phyloP scores from a whole-genome alignment of 2,113 vertebrate species.

The Melanocharis versteri region DNA sequence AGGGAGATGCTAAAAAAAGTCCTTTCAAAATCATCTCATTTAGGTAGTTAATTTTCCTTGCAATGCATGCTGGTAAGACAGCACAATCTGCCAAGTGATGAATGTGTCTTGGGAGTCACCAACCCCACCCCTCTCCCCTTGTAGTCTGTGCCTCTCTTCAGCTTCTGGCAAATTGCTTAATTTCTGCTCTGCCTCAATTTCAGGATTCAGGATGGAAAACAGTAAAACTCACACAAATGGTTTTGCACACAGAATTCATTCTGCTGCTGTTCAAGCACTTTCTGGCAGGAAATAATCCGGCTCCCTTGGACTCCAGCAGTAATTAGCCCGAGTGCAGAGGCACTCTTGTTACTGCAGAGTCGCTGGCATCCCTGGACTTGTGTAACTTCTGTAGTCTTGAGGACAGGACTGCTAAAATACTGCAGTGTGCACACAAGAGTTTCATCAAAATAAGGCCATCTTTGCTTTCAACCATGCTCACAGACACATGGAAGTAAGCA shows the following conservation, averaged over 20 bases:
- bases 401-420: neutral
- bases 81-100: neutral
- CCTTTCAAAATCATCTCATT: neutral
- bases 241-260: neutral
- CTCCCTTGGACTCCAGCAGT: neutral
- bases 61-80: neutral
- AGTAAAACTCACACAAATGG: neutral
- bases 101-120: neutral
- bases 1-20: conserved; percentile 8
- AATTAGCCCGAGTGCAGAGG: neutral
- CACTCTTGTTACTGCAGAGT: neutral
- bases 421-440: neutral
- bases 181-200: neutral
- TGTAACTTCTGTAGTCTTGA: neutral
- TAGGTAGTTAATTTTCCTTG: neutral
- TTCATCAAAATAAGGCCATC: neutral
- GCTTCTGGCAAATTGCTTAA: neutral
- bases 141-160: neutral
- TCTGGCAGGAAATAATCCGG: neutral
- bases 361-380: neutral
- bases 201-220: neutral
- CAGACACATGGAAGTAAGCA: neutral
- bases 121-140: neutral
- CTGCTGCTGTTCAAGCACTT: neutral
- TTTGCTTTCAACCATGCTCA: neutral